These are phyloP conservation scores for Zeugodacus cucurbitae DNA, from an alignment of 1,140 invertebrate genomes.

Conservation along the genomic window DNA sequence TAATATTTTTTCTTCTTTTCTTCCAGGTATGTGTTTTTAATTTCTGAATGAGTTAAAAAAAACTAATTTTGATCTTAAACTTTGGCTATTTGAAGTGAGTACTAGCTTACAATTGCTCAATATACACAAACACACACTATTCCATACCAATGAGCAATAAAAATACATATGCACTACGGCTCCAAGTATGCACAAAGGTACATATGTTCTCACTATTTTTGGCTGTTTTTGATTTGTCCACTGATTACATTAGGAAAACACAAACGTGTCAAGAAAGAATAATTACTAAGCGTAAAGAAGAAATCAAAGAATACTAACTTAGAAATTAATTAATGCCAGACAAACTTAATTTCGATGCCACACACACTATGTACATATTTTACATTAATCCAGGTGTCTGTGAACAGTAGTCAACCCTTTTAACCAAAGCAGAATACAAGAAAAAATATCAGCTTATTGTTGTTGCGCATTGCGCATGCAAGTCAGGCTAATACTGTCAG, in stretches of 20 bases:
- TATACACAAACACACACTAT: not conserved
- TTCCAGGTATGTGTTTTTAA: not conserved
- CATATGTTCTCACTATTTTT: not conserved
- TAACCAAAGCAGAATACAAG: not conserved
- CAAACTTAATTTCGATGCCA: not conserved
- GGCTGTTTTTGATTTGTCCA: not conserved
- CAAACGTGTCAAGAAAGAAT: slow-evolving; percentile 1
- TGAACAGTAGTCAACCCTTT: not conserved
- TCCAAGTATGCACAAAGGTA: not conserved
- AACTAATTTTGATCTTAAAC: too few relatives aligned
- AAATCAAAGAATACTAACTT: not conserved
- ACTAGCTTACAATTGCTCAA: not conserved
- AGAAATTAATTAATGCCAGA: not conserved
- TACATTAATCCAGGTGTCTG: not conserved
- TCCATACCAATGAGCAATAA: too few relatives aligned
- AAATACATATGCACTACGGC: too few relatives aligned
- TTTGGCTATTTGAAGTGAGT: not conserved
- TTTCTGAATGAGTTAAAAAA: too few relatives aligned
- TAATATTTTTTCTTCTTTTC: not conserved
- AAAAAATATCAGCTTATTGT: not conserved
- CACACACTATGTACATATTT: not conserved
- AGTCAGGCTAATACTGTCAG: not conserved
- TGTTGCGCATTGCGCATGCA: not conserved
- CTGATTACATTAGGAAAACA: not conserved
- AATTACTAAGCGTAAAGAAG: not conserved